phyloP scores from a whole-genome alignment of 2,113 vertebrate species.

The Australoheros scitulus region DNA sequence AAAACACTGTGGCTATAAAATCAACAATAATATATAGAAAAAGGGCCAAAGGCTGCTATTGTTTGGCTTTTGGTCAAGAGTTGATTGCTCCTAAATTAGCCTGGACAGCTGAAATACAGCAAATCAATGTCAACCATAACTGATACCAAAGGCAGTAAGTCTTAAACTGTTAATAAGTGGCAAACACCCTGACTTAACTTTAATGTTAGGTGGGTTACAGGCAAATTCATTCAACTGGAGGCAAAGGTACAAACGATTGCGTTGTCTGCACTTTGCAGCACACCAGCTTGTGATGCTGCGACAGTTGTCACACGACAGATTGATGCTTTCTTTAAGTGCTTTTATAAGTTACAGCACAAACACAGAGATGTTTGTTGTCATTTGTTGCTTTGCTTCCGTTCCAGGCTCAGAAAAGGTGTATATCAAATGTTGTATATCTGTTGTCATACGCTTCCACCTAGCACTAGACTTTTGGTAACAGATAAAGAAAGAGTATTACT shows the following conservation, averaged over 20 bases:
- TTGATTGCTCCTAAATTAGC: conserved; percentile 60
- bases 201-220: neutral
- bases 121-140: conserved; percentile 13
- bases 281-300: conserved; percentile 42
- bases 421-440: conserved; percentile 39
- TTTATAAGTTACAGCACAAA: conserved; percentile 33
- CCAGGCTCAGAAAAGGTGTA: conserved; percentile 2
- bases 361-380: conserved; percentile 44
- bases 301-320: conserved; percentile 53
- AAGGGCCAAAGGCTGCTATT: conserved; percentile 53
- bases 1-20: neutral
- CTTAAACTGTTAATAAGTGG: conserved; percentile 1
- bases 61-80: conserved; percentile 50
- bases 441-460: conserved; percentile 41
- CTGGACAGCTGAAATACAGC: conserved; percentile 2
- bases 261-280: conserved; percentile 12
- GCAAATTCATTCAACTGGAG: conserved; percentile 30
- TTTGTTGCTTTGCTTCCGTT: conserved; percentile 11
- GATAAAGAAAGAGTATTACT: conserved; percentile 48
- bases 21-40: conserved; percentile 16
- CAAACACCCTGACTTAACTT: neutral
- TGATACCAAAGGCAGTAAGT: conserved; percentile 7
- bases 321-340: conserved; percentile 42
- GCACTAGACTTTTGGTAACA: conserved; percentile 43
- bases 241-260: neutral